These are phyloP conservation scores for Drosophila guanche DNA, from an alignment of 1,140 invertebrate species.

Conservation along the genomic window DNA sequence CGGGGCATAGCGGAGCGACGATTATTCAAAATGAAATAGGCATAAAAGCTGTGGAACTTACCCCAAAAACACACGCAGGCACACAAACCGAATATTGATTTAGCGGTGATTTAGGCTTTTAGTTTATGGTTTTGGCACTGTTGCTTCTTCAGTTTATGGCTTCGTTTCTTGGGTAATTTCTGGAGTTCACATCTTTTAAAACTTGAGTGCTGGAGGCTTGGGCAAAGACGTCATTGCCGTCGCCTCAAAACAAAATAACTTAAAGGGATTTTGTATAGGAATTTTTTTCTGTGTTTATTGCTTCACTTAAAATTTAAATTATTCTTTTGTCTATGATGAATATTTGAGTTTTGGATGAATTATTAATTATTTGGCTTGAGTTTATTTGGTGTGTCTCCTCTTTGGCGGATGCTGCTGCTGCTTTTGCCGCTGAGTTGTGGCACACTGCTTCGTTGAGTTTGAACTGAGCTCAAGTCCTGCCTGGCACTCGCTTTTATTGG, in stretches of 20 bases:
- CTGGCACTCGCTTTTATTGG: conserved; percentile 65
- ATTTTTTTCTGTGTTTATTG: not conserved
- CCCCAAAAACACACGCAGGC: conserved; percentile 31
- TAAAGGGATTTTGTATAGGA: conserved; percentile 11
- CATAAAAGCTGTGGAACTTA: conserved; percentile 18
- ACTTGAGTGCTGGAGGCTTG: conserved; percentile 6
- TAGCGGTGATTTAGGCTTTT: conserved; percentile 32
- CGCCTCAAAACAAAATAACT: conserved; percentile 2
- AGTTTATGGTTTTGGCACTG: conserved; percentile 40
- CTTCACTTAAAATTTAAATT: conserved; percentile 6
- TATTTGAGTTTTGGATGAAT: conserved; percentile 19
- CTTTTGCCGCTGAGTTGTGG: conserved; percentile 49
- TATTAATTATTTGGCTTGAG: conserved; percentile 38
- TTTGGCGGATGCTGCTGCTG: conserved; percentile 15
- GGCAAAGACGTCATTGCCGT: conserved; percentile 21
- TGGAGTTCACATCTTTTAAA: conserved; percentile 23
- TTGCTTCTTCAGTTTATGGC: conserved; percentile 31
- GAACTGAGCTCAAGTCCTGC: conserved; percentile 59
- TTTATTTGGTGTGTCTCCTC: conserved; percentile 8
- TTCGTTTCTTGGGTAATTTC: conserved; percentile 4
- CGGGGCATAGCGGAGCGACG: conserved; percentile 2
- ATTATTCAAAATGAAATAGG: conserved; percentile 6
- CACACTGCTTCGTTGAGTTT: conserved; percentile 74
- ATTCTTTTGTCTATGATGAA: conserved; percentile 24
- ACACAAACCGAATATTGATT: conserved; percentile 33